Percentiles rank a stretch among this genome's conserved stretches.
These are phyloP conservation scores for Autographa gamma DNA, from an alignment of 2,888 invertebrate genomes.

Conservation along the genomic window DNA sequence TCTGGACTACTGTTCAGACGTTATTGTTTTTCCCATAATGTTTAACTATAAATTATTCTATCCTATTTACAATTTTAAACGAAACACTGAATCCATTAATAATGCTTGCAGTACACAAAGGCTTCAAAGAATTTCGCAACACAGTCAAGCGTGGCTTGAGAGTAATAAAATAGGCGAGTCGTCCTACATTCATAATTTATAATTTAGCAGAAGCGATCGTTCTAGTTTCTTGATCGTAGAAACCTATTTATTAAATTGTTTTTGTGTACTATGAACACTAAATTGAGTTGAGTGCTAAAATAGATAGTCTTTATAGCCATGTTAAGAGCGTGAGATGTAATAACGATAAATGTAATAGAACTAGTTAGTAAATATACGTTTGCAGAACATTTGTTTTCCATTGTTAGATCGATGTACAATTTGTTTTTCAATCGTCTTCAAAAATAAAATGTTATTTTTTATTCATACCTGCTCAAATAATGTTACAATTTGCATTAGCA, in stretches of 20 bases:
- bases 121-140: constrained; percentile 62
- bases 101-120: constrained; percentile 36
- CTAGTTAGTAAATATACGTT: not conserved
- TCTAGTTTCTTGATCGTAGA: constrained; percentile 54
- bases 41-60: constrained; percentile 3
- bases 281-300: constrained; percentile 12
- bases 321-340: not conserved
- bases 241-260: constrained; percentile 54
- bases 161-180: constrained; percentile 64
- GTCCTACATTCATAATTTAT: constrained; percentile 70
- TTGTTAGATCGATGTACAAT: not conserved
- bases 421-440: no score
- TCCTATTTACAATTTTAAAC: constrained; percentile 10
- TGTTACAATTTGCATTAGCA: not conserved
- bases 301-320: not conserved
- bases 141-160: constrained; percentile 52
- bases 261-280: constrained; percentile 19
- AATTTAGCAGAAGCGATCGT: constrained; percentile 64
- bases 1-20: not conserved
- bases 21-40: not conserved
- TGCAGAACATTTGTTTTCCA: not conserved
- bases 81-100: constrained; percentile 30
- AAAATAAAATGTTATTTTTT: no score
- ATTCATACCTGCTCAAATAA: constrained; percentile 18
- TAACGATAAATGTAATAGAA: not conserved